Percentiles rank a stretch among this genome's conserved stretches.
phyloP scores from a whole-genome alignment of 2,113 vertebrate genomes.

The Coptodon rendalli region DNA sequence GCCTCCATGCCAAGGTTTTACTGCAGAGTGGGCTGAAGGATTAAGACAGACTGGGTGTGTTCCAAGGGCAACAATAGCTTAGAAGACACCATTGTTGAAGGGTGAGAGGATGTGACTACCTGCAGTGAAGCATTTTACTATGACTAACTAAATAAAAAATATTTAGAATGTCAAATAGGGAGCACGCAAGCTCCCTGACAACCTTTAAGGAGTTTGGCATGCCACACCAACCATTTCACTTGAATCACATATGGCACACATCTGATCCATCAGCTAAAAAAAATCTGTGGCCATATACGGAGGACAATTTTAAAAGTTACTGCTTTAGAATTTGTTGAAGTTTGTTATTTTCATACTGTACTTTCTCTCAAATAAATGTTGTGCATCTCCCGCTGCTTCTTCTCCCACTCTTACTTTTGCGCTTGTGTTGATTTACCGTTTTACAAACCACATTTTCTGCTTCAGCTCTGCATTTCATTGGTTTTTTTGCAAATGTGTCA shows the following conservation, averaged over 20 bases:
- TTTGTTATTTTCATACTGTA: background rate
- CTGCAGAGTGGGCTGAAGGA: conserved; percentile 70
- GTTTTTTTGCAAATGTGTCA: background rate
- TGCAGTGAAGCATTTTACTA: conserved; percentile 42
- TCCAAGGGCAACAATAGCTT: conserved; percentile 71
- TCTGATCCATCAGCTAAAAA: background rate
- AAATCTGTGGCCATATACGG: background rate
- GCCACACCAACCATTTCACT: background rate
- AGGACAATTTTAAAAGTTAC: conserved; percentile 1
- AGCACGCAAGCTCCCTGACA: background rate
- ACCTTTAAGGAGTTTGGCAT: background rate
- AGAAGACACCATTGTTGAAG: conserved; percentile 81
- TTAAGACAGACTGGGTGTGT: conserved; percentile 73
- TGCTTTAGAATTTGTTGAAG: background rate
- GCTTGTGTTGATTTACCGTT: background rate
- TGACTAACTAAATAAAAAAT: conserved; percentile 23
- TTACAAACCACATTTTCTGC: background rate
- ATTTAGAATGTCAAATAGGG: background rate
- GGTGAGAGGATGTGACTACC: conserved; percentile 47
- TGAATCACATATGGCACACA: background rate
- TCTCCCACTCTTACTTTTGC: background rate
- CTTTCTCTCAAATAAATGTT: background rate
- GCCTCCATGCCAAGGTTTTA: conserved; percentile 70
- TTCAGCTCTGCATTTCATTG: background rate
- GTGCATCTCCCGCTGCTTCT: background rate